Percentiles rank a stretch among this genome's conserved stretches.
Conservation (phyloP, 1,140 invertebrate genomes). For the Ceratitis capitata region DNA sequence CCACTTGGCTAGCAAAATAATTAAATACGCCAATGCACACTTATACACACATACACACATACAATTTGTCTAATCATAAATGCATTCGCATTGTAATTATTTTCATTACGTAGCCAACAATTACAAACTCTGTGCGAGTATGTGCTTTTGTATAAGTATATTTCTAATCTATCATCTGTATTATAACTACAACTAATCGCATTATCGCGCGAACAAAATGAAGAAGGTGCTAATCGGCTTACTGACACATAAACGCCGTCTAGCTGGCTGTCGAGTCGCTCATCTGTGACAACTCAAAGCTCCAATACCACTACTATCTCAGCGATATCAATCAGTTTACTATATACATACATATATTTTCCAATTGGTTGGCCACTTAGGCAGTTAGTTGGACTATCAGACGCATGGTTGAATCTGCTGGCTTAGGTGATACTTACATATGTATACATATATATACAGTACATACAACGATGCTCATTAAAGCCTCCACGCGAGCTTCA, state of each 20-base stretch:
- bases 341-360: background rate
- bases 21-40: background rate
- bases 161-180: background rate
- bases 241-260: background rate
- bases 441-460: background rate
- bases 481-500: no score
- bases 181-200: conserved; percentile 5
- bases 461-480: no score
- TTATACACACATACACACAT: background rate
- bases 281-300: background rate
- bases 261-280: background rate
- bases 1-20: background rate
- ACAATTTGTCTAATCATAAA: no score
- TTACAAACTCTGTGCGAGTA: background rate
- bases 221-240: conserved; percentile 25
- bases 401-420: background rate
- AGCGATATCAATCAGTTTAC: background rate
- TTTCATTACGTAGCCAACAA: background rate
- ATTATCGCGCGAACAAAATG: conserved; percentile 15
- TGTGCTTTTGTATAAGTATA: no score
- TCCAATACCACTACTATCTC: background rate
- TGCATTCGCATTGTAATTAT: background rate
- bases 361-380: background rate
- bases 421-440: background rate
- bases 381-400: background rate